phyloP scores from a whole-genome alignment of 2,888 invertebrate species.

The Palloptera scutellata region DNA sequence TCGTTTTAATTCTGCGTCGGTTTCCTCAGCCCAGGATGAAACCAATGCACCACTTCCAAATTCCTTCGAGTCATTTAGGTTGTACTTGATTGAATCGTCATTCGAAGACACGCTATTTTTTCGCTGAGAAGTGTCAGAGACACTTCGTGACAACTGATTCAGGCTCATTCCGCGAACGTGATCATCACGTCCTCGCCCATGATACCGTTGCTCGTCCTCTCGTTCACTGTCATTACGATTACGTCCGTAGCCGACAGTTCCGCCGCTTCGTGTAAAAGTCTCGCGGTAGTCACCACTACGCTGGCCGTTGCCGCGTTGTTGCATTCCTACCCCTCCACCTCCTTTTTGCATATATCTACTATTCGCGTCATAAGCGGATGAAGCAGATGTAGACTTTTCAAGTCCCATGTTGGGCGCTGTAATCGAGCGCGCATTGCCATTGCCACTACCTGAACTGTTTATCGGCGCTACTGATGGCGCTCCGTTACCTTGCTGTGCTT shows the following conservation, averaged over 20 bases:
- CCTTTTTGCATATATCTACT: constrained; percentile 52
- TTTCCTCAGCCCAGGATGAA: constrained; percentile 66
- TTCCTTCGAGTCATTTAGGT: constrained; percentile 42
- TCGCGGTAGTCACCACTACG: constrained; percentile 47
- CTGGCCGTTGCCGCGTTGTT: constrained; percentile 28
- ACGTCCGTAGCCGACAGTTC: constrained; percentile 43
- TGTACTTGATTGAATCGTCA: constrained; percentile 52
- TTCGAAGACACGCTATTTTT: constrained; percentile 63
- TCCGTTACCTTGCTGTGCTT: constrained; percentile 46
- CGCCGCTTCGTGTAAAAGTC: constrained; percentile 46
- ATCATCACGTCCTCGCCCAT: constrained; percentile 44
- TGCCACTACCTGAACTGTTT: constrained; percentile 38
- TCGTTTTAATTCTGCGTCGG: constrained; percentile 59
- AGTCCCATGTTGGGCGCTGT: constrained; percentile 34
- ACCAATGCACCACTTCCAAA: constrained; percentile 42
- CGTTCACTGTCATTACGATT: constrained; percentile 49
- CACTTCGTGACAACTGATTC: constrained; percentile 60
- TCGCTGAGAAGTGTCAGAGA: constrained; percentile 64
- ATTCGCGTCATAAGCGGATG: constrained; percentile 49
- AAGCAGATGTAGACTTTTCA: constrained; percentile 53
- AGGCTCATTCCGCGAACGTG: constrained; percentile 42
- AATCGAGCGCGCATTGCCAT: constrained; percentile 40
- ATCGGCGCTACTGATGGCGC: constrained; percentile 17
- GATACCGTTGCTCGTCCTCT: constrained; percentile 51
- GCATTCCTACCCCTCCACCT: constrained; percentile 22